phyloP scores from a whole-genome alignment of 2,888 invertebrate genomes.

The Nemoura dubitans region DNA sequence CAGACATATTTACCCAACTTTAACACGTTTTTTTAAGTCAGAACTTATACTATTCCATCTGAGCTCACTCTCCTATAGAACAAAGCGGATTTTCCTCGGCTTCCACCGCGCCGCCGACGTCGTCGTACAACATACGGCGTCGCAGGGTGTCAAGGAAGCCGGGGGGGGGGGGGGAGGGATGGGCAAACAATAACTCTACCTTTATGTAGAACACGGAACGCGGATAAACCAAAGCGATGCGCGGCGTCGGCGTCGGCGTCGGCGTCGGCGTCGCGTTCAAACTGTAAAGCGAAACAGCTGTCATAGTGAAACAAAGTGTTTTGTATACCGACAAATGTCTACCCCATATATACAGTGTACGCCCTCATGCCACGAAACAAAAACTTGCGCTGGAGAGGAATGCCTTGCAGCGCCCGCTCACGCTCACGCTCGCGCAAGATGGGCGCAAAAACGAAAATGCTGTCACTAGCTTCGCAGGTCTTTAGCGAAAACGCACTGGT shows the following conservation, averaged over 20 bases:
- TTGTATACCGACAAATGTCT: conserved; percentile 21
- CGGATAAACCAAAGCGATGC: background rate
- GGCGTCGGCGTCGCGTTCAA: background rate
- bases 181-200: background rate
- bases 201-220: background rate
- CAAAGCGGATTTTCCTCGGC: background rate
- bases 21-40: too few species aligned
- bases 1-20: too few species aligned
- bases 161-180: background rate
- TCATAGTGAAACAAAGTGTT: conserved; percentile 33
- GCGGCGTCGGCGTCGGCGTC: background rate
- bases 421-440: too few species aligned
- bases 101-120: background rate
- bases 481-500: background rate
- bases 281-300: conserved; percentile 33
- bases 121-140: background rate
- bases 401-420: too few species aligned
- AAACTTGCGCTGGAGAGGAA: background rate
- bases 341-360: background rate
- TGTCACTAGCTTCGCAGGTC: background rate
- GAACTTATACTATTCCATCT: too few species aligned
- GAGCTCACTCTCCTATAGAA: too few species aligned
- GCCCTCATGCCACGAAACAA: background rate
- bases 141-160: background rate
- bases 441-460: background rate